A percentile compares a stretch with the other conserved stretches of the same genome.
phyloP scores from a whole-genome alignment of 1,140 invertebrate species.

The Conus betulinus region DNA sequence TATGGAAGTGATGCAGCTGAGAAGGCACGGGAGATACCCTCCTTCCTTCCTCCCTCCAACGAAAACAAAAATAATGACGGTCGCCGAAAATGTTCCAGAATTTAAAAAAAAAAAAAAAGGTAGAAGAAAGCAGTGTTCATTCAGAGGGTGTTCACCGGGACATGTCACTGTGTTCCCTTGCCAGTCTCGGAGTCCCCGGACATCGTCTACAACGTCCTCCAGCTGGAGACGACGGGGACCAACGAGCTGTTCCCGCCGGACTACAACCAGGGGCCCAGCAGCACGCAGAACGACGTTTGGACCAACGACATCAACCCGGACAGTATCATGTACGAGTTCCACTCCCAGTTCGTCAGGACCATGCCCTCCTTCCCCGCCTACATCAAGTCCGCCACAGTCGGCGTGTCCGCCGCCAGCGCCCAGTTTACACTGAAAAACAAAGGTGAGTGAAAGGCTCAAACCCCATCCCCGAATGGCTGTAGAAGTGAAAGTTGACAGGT shows the following conservation, averaged over 20 bases:
- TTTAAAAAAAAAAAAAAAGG: no score
- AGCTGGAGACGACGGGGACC: not conserved
- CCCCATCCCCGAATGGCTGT: no score
- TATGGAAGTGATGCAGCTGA: no score
- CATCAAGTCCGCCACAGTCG: conserved; percentile 2
- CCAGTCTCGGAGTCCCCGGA: not conserved
- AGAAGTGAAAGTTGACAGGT: no score
- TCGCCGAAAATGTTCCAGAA: no score
- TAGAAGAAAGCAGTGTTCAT: no score
- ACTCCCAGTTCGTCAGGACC: not conserved
- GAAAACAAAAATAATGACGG: no score
- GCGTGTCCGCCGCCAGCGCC: not conserved
- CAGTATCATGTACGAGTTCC: conserved; percentile 1
- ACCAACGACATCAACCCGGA: conserved; percentile 17
- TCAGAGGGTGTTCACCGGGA: no score
- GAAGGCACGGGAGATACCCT: no score
- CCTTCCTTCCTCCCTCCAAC: no score
- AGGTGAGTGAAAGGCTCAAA: not conserved
- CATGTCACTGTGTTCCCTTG: not conserved
- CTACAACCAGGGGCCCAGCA: not conserved
- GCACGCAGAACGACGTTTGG: conserved; percentile 11
- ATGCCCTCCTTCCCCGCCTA: conserved; percentile 8
- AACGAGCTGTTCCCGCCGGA: not conserved
- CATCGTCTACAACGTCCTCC: conserved; percentile 12
- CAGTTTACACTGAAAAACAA: not conserved